phyloP scores from a whole-genome alignment of 2,797 vertebrate species.

The Neopelma chrysocephalum region DNA sequence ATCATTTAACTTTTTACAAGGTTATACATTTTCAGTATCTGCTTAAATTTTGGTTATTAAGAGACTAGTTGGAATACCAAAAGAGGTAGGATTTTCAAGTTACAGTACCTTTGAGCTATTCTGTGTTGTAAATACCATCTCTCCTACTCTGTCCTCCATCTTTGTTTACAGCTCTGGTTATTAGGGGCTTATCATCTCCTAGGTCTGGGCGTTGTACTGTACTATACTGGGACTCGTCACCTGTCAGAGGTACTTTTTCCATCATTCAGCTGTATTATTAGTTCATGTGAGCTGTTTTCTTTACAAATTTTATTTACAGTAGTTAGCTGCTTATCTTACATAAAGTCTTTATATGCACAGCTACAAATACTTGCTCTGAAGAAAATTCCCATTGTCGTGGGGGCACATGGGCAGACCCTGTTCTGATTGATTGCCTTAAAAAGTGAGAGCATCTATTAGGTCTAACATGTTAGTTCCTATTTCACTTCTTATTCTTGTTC shows the following conservation, averaged over 20 bases:
- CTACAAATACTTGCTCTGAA: background rate
- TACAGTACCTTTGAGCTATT: background rate
- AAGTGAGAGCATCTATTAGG: background rate
- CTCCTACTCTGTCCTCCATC: background rate
- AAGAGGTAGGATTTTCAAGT: background rate
- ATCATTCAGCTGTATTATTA: background rate
- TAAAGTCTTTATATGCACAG: background rate
- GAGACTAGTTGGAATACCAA: background rate
- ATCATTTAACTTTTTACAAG: background rate
- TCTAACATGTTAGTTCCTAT: background rate
- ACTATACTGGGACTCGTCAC: background rate
- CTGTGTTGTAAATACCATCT: background rate
- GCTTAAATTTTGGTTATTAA: background rate
- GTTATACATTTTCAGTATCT: background rate
- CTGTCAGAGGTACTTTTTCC: background rate
- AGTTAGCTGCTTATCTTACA: background rate
- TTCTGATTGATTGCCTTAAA: background rate
- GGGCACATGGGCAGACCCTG: accelerated
- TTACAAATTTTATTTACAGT: background rate
- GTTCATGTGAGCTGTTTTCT: background rate
- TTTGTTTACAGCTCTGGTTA: background rate
- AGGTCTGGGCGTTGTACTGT: background rate
- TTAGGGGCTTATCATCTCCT: background rate
- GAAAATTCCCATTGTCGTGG: background rate
- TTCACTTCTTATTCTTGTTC: background rate